Evolutionary conservation across 2,888 invertebrate genomes (phyloP), one percentile per base, ranked within the genome.

Genomic region (Alloscopus bannaensis): DNA sequence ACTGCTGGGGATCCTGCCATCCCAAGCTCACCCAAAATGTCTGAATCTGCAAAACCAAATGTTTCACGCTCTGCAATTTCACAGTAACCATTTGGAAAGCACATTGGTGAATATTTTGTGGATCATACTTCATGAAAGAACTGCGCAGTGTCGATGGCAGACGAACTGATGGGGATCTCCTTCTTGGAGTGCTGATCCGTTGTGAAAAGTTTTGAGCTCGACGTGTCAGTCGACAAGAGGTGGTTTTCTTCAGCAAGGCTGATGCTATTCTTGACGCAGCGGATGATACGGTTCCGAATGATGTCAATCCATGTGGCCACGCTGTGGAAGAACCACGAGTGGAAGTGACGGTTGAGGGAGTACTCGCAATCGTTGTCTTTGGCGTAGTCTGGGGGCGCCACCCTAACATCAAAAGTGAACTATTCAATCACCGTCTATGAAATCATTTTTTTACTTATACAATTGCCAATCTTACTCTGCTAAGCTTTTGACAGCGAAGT

Each of bases 241-340:
- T 36, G 60, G n/a, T 42, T 45, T 6, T 18, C 11, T n/a, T 79
- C 68, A 0, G 55, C 50, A 42, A 72, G 13, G 13, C 24, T 57
- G 0, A 82, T 71, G 0, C 76, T 66, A 26, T 60, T 76, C 45
- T 73, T 68, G 42, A 82, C 77, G 72, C 71, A 69, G 20, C 57
- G 57, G n/a, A 77, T 80, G 31, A 80, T 71, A 11, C 64, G 16
- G 4, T 29, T 50, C n/a, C 80, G n/a, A 1, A 82, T 29, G 18
- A 65, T 64, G 18, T 72, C 71, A 16, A 82, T 64, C 71, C 80
- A 80, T 0, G 71, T 62, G n/a, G 68, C 69, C 0, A 82, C 80
- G 16, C 80, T 80, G 28, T 76, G 77, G 24, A 55, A 80, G 18
- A 82, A 80, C 82, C 82, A 82, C 26, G 71, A 31, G 29, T 78